Evolutionary conservation across 2,888 invertebrate genomes (phyloP).

Genomic region (Metopia argyrocephala): DNA sequence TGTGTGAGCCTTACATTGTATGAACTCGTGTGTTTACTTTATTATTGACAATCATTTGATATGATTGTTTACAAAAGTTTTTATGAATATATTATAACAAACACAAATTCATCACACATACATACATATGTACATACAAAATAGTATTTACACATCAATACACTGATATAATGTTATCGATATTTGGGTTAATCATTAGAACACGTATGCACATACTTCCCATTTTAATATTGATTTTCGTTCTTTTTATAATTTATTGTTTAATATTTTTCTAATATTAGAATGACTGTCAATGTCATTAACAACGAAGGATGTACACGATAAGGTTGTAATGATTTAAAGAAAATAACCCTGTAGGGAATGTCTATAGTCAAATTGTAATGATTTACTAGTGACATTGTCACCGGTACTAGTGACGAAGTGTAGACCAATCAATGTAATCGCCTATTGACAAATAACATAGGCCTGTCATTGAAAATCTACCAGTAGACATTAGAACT

Average conservation of each 20-base stretch:
- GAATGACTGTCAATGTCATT: background rate
- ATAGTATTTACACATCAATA: background rate
- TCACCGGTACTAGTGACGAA: too few relatives aligned
- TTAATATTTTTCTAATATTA: conserved; percentile 4
- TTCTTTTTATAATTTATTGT: background rate
- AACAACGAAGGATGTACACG: background rate
- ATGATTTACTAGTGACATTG: too few relatives aligned
- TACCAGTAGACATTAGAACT: too few relatives aligned
- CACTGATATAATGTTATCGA: background rate
- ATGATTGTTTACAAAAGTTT: background rate
- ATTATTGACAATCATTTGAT: conserved; percentile 34
- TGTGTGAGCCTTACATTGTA: too few relatives aligned
- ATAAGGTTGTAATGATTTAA: background rate
- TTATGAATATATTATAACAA: background rate
- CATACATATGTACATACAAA: background rate
- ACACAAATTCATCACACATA: background rate
- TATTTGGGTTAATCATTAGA: conserved; percentile 21
- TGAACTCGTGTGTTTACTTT: conserved; percentile 15
- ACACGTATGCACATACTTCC: conserved; percentile 2
- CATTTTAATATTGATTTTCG: background rate
- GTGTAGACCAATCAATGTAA: too few relatives aligned
- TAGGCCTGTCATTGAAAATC: too few relatives aligned
- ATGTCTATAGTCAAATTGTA: too few relatives aligned
- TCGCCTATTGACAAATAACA: too few relatives aligned
- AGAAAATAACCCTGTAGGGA: background rate